Conservation (phyloP, 2,888 invertebrate species). For the Blera fallax region DNA sequence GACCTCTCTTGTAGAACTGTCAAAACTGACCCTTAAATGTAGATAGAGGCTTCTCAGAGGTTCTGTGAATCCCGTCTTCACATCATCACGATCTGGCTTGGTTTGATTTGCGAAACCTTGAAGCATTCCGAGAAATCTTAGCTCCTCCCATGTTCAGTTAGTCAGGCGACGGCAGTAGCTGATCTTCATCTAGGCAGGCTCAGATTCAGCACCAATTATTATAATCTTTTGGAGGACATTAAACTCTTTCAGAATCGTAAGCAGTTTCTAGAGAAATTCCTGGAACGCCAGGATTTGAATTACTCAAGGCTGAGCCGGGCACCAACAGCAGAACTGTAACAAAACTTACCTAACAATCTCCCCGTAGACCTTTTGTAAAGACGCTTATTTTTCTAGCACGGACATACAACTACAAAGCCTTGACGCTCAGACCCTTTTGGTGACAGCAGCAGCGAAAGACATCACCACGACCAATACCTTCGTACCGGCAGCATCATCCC, state of each 20-base stretch:
- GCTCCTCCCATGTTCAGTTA: no score
- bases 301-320: conserved; percentile 78
- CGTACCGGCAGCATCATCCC: conserved; percentile 82
- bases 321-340: conserved; percentile 62
- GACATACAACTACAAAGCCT: conserved; percentile 85
- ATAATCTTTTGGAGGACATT: background rate
- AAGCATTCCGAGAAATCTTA: no score
- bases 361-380: background rate
- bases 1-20: no score
- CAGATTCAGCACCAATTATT: no score
- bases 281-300: conserved; percentile 78
- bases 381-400: conserved; percentile 74
- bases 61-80: no score
- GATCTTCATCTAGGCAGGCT: no score
- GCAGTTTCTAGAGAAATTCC: conserved; percentile 79
- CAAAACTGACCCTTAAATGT: no score
- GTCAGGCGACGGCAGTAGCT: no score
- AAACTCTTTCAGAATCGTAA: conserved; percentile 75
- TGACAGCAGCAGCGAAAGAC: conserved; percentile 80
- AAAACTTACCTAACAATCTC: background rate
- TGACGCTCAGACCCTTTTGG: conserved; percentile 83
- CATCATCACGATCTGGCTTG: no score
- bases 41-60: no score
- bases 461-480: conserved; percentile 75
- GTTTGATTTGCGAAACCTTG: no score